phyloP scores from a whole-genome alignment of 2,113 vertebrate genomes.

The Oreochromis aureus region DNA sequence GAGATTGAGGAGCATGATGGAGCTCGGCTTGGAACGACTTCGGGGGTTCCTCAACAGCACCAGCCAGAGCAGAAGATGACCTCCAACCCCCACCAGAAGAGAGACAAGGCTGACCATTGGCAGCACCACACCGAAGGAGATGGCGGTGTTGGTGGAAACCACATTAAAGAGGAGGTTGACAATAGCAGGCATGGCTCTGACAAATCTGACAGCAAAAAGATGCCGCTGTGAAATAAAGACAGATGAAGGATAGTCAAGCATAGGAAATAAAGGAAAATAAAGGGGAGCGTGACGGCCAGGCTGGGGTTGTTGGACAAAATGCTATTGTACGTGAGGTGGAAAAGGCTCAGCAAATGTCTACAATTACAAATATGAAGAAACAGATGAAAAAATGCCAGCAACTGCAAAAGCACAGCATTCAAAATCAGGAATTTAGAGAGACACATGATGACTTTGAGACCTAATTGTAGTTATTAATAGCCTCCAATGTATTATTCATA shows the following conservation, averaged over 20 bases:
- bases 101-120: slow-evolving; percentile 65
- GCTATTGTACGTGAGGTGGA: not conserved
- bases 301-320: not conserved
- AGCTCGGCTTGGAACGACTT: slow-evolving; percentile 58
- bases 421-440: not conserved
- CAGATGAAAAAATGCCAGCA: not conserved
- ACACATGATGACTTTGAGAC: not conserved
- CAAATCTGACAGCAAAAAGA: not conserved
- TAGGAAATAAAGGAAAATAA: not conserved
- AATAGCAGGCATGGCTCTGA: slow-evolving; percentile 59
- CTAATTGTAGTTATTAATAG: not conserved
- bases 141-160: slow-evolving; percentile 70
- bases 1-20: slow-evolving; percentile 67
- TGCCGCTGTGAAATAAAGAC: not conserved
- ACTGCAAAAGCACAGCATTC: not conserved
- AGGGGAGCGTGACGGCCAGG: not conserved
- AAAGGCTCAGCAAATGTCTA: not conserved
- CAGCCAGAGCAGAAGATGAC: slow-evolving; percentile 67
- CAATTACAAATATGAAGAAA: slow-evolving; percentile 1
- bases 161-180: slow-evolving; percentile 69
- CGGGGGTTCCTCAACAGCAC: slow-evolving; percentile 59
- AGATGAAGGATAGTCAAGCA: not conserved
- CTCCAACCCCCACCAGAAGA: slow-evolving; percentile 54
- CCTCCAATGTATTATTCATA: slow-evolving; percentile 41
- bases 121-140: slow-evolving; percentile 62